A percentile compares a stretch with the other conserved stretches of the same genome.
Evolutionary conservation across 2,888 invertebrate genomes (phyloP).

Genomic region (Dendrolimus pini): DNA sequence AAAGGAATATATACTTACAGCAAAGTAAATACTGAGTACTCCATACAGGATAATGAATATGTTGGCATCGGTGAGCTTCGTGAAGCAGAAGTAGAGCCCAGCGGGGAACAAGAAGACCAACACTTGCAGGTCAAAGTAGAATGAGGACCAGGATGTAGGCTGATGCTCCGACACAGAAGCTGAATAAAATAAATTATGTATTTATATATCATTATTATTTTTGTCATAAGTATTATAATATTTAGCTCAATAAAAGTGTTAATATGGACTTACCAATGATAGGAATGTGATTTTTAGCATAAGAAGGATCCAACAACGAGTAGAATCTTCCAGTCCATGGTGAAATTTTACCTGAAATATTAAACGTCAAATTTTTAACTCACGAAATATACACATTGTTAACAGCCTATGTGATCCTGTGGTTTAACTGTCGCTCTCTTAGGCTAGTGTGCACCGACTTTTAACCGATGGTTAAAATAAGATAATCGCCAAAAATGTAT

Average conservation of each 20-base stretch:
- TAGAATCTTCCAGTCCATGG: constrained; percentile 99
- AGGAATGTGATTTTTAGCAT: constrained; percentile 99
- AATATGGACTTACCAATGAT: constrained; percentile 83
- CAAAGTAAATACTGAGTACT: constrained; percentile 98
- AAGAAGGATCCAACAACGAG: constrained; percentile 96
- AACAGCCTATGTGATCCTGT: neutral
- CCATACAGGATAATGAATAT: constrained; percentile 98
- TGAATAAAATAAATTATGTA: constrained; percentile 18
- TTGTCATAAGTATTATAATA: neutral
- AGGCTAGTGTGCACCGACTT: too few species aligned
- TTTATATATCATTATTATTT: neutral
- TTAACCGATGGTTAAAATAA: too few species aligned
- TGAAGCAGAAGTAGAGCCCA: constrained; percentile 98
- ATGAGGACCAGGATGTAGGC: constrained; percentile 98
- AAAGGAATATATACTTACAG: constrained; percentile 77
- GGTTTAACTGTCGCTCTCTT: too few species aligned
- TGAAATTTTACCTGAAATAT: constrained; percentile 86
- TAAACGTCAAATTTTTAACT: neutral
- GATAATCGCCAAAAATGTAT: too few species aligned
- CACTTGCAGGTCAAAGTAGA: constrained; percentile 98
- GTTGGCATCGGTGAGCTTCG: constrained; percentile 94
- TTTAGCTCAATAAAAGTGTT: neutral
- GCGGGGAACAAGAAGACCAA: constrained; percentile 97
- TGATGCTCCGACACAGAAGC: constrained; percentile 98
- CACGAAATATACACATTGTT: too few species aligned